Evolutionary conservation across 2,113 vertebrate species (phyloP).

Genomic region (Chionodraco myersi): DNA sequence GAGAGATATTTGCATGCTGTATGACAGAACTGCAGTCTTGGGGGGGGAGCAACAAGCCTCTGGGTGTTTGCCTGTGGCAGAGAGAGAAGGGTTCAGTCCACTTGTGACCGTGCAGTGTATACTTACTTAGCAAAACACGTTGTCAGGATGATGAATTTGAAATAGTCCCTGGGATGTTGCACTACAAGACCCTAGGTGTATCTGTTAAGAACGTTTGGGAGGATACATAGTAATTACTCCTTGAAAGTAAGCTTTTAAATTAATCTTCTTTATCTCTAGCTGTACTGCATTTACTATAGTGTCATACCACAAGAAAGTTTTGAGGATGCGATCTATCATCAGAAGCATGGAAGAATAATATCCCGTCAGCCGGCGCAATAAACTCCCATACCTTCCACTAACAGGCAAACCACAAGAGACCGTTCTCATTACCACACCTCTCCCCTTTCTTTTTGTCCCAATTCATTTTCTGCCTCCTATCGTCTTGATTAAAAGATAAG

Average conservation of each 20-base stretch:
- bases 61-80: conserved; percentile 3
- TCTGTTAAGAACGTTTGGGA: conserved; percentile 9
- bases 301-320: conserved; percentile 34
- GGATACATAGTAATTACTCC: conserved; percentile 37
- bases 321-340: conserved; percentile 62
- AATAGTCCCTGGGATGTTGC: conserved; percentile 25
- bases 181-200: conserved; percentile 37
- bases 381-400: conserved; percentile 26
- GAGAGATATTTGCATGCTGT: conserved; percentile 19
- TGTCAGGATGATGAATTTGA: conserved; percentile 38
- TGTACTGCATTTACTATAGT: neutral
- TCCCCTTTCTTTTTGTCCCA: conserved; percentile 15
- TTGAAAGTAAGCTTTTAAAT: conserved; percentile 38
- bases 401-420: conserved; percentile 56
- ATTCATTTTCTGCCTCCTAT: conserved; percentile 65
- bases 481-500: conserved; percentile 77
- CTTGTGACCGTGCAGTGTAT: neutral
- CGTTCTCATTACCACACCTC: conserved; percentile 46
- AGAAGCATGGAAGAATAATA: conserved; percentile 48
- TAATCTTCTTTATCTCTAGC: conserved; percentile 46
- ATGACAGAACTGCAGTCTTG: neutral
- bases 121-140: neutral
- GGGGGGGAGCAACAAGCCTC: neutral
- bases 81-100: neutral
- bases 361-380: conserved; percentile 24